These are phyloP conservation scores for Macrosiphum euphorbiae DNA, from an alignment of 2,888 invertebrate species.

Conservation along the genomic window DNA sequence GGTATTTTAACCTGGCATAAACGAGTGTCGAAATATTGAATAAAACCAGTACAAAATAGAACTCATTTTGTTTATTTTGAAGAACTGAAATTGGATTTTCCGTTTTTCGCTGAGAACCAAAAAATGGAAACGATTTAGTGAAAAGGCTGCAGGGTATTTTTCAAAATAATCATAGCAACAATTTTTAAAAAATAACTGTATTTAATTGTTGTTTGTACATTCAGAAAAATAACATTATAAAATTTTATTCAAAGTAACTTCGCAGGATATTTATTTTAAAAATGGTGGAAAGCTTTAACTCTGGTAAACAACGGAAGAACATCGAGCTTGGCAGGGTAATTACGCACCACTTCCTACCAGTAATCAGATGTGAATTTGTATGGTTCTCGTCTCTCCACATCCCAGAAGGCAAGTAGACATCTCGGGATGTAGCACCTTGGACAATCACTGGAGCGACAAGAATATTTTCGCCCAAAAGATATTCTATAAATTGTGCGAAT, in stretches of 20 bases:
- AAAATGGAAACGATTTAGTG: neutral
- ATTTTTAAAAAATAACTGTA: neutral
- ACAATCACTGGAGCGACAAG: slow-evolving; percentile 83
- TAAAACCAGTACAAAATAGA: too few species aligned
- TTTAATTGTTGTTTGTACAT: neutral
- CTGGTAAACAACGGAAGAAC: slow-evolving; percentile 78
- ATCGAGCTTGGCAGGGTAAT: slow-evolving; percentile 79
- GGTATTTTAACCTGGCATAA: too few species aligned
- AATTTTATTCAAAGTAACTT: neutral
- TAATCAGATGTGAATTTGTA: slow-evolving; percentile 68
- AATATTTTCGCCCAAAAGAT: slow-evolving; percentile 81
- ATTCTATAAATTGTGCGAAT: slow-evolving; percentile 74
- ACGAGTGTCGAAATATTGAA: too few species aligned
- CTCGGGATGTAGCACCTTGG: slow-evolving; percentile 75
- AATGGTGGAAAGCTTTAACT: neutral
- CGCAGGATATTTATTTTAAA: neutral
- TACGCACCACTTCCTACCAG: slow-evolving; percentile 77
- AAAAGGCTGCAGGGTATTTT: neutral
- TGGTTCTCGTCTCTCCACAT: slow-evolving; percentile 76
- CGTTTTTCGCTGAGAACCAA: neutral
- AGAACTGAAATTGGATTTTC: too few species aligned
- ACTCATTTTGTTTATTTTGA: too few species aligned
- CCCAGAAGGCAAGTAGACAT: slow-evolving; percentile 84
- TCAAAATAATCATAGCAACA: neutral
- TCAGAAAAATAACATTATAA: neutral